These are phyloP conservation scores for Megathymus violae DNA, from an alignment of 1,140 invertebrate species.

Conservation along the genomic window DNA sequence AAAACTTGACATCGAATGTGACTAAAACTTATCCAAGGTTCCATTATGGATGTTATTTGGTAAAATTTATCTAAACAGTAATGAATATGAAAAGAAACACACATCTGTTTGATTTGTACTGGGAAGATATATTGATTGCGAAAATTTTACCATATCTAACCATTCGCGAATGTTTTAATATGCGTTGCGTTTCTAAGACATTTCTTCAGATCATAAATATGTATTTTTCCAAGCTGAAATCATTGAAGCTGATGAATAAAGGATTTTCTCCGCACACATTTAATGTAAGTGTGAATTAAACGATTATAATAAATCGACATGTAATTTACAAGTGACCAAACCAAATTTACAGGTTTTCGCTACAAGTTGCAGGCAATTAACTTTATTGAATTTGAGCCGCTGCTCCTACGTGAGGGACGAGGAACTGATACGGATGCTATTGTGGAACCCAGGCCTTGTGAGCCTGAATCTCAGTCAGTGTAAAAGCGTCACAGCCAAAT, in stretches of 20 bases:
- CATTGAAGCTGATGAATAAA: conserved; percentile 74
- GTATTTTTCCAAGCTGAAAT: conserved; percentile 74
- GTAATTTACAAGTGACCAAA: neutral
- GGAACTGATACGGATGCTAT: conserved; percentile 80
- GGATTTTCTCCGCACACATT: conserved; percentile 73
- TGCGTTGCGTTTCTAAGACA: conserved; percentile 83
- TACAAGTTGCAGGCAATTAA: conserved; percentile 74
- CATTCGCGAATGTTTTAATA: conserved; percentile 83
- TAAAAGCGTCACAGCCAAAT: conserved; percentile 81
- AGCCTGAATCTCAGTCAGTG: conserved; percentile 84
- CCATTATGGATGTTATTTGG: too few relatives aligned
- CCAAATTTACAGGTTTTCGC: conserved; percentile 76
- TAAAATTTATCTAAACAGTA: conserved; percentile 10
- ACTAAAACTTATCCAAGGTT: too few relatives aligned
- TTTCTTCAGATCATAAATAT: conserved; percentile 75
- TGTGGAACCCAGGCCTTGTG: conserved; percentile 75
- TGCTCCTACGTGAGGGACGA: conserved; percentile 79
- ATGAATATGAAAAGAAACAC: conserved; percentile 71
- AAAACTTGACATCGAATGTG: too few relatives aligned
- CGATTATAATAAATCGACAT: neutral
- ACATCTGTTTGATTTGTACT: conserved; percentile 84
- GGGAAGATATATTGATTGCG: conserved; percentile 85
- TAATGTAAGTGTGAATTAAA: conserved; percentile 56
- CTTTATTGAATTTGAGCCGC: conserved; percentile 79
- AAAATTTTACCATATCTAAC: conserved; percentile 78